Conservation (phyloP, 2,797 vertebrate species). For the Peromyscus attwateri region DNA sequence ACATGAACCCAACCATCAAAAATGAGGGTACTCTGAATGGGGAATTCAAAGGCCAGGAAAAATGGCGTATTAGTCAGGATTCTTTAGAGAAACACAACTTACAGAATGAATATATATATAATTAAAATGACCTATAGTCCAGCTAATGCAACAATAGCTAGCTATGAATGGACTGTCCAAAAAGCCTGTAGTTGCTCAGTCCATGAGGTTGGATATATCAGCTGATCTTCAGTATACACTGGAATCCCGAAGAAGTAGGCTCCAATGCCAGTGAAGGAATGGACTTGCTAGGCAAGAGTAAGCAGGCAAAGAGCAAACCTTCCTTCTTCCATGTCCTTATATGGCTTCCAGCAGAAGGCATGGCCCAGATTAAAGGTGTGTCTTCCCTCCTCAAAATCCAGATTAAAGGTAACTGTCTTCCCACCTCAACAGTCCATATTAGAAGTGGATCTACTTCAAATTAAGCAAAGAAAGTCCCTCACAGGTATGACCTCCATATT, state of each 20-base stretch:
- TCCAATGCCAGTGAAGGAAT: neutral
- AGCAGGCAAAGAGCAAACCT: neutral
- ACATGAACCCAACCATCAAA: neutral
- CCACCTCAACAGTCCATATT: neutral
- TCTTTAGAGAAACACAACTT: neutral
- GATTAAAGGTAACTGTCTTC: neutral
- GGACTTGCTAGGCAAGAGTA: neutral
- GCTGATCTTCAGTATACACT: neutral
- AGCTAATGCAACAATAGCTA: neutral
- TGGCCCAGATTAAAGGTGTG: too few relatives aligned
- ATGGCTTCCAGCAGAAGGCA: too few relatives aligned
- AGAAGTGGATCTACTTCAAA: neutral
- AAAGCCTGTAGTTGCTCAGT: neutral
- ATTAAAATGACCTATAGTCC: neutral
- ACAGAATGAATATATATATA: neutral
- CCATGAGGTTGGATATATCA: neutral
- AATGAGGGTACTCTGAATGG: neutral
- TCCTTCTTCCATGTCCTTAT: neutral
- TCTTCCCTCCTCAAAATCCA: neutral
- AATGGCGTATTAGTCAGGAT: neutral
- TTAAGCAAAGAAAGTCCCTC: neutral
- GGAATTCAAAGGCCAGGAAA: neutral
- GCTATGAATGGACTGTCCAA: neutral
- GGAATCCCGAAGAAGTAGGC: neutral
- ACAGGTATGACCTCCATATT: too few relatives aligned